These are phyloP conservation scores for Helostoma temminkii DNA, from an alignment of 2,797 vertebrate species.

Conservation along the genomic window DNA sequence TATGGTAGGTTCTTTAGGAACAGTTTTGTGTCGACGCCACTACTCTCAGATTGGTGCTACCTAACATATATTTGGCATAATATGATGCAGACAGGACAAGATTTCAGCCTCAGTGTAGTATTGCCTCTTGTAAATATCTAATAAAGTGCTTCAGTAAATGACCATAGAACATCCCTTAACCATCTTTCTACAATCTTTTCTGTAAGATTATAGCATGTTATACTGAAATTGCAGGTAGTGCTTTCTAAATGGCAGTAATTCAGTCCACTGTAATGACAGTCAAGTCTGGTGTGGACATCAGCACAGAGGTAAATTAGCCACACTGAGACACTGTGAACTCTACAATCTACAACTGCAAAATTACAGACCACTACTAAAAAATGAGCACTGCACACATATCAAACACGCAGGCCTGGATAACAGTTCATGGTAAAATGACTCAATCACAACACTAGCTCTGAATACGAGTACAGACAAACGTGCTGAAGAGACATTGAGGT, in stretches of 20 bases:
- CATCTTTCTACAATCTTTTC: slow-evolving; percentile 23
- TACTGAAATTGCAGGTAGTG: slow-evolving; percentile 44
- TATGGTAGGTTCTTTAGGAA: neutral
- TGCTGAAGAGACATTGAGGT: slow-evolving; percentile 5
- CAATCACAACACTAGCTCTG: slow-evolving; percentile 25
- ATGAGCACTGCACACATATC: slow-evolving; percentile 33
- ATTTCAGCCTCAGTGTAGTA: neutral
- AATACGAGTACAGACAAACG: slow-evolving; percentile 29
- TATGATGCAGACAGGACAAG: neutral
- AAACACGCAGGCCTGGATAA: slow-evolving; percentile 28
- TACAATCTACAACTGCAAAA: slow-evolving; percentile 50
- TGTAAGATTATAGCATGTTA: slow-evolving; percentile 40
- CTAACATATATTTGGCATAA: neutral
- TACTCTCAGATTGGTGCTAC: neutral
- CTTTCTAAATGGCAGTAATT: slow-evolving; percentile 51
- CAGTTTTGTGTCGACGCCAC: neutral
- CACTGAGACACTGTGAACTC: slow-evolving; percentile 39
- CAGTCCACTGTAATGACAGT: slow-evolving; percentile 43
- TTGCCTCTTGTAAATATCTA: slow-evolving; percentile 23
- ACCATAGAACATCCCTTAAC: slow-evolving; percentile 26
- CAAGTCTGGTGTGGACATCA: slow-evolving; percentile 38
- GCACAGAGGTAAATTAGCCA: slow-evolving; percentile 40
- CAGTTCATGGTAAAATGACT: slow-evolving; percentile 34
- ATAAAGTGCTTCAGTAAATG: slow-evolving; percentile 31
- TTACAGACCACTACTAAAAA: slow-evolving; percentile 54